Conservation (phyloP, 1,140 invertebrate genomes). For the Glomeris maerens region DNA sequence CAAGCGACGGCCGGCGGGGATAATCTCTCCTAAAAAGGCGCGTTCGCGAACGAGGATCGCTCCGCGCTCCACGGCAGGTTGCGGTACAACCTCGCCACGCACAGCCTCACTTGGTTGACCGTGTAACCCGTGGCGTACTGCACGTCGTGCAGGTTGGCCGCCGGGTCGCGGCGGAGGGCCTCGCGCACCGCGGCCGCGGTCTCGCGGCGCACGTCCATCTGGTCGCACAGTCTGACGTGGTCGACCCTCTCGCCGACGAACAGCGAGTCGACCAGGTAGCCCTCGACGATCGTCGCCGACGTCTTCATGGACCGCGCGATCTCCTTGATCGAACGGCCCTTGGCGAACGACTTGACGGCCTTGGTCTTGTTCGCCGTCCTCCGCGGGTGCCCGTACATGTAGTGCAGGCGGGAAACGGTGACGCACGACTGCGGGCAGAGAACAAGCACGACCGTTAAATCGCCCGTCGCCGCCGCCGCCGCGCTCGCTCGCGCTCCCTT, state of each 20-base stretch:
- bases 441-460: too few species aligned
- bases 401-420: slow-evolving; percentile 2
- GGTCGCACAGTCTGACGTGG: background rate
- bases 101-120: slow-evolving; percentile 8
- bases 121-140: slow-evolving; percentile 1
- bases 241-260: slow-evolving; percentile 2
- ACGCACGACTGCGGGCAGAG: too few species aligned
- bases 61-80: background rate
- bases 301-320: background rate
- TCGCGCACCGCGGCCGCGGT: background rate
- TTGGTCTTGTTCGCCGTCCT: slow-evolving; percentile 4
- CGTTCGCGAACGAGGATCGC: background rate
- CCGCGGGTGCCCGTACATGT: slow-evolving; percentile 2
- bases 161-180: background rate
- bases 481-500: too few species aligned
- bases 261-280: slow-evolving; percentile 6
- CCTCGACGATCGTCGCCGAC: background rate
- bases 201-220: background rate
- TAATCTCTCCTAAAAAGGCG: background rate
- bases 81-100: slow-evolving; percentile 1
- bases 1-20: background rate
- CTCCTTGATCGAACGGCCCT: background rate
- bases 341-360: background rate
- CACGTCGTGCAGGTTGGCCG: background rate
- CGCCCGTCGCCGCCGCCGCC: too few species aligned